Conservation (phyloP, 2,797 vertebrate genomes). For the Anableps anableps region DNA sequence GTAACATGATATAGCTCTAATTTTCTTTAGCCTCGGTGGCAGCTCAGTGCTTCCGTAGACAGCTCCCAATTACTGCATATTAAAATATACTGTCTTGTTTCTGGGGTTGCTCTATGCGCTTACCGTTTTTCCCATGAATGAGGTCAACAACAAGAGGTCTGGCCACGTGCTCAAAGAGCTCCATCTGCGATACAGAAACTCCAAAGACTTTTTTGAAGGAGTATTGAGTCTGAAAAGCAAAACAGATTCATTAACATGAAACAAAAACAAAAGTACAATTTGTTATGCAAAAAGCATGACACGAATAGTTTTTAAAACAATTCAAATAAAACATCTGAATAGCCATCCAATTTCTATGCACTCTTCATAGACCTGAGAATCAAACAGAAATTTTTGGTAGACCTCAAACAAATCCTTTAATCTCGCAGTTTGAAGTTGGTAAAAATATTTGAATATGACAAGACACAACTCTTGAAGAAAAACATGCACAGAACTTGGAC, state of each 20-base stretch:
- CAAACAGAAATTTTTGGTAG: not conserved
- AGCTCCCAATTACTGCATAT: not conserved
- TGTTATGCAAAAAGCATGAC: not conserved
- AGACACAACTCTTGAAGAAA: not conserved
- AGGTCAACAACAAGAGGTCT: conserved; percentile 93
- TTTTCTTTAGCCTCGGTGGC: not conserved
- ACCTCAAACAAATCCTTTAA: not conserved
- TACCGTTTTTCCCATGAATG: conserved; percentile 93
- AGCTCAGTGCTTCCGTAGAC: not conserved
- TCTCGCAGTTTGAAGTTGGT: not conserved
- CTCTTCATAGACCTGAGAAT: not conserved
- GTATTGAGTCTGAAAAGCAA: conserved; percentile 87
- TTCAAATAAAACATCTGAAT: not conserved
- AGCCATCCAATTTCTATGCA: not conserved
- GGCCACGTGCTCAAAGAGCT: conserved; percentile 91
- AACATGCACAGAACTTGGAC: not conserved
- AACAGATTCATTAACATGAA: not conserved
- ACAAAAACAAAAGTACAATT: not conserved
- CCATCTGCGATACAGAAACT: conserved; percentile 83
- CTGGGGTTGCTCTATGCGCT: not conserved
- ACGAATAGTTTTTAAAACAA: not conserved
- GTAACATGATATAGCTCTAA: not conserved
- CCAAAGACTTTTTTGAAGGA: conserved; percentile 96
- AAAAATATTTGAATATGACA: not conserved
- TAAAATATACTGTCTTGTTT: not conserved